A percentile compares a stretch with the other conserved stretches of the same genome.
Conservation (phyloP, 2,888 invertebrate genomes). For the Rotaria macrura region DNA sequence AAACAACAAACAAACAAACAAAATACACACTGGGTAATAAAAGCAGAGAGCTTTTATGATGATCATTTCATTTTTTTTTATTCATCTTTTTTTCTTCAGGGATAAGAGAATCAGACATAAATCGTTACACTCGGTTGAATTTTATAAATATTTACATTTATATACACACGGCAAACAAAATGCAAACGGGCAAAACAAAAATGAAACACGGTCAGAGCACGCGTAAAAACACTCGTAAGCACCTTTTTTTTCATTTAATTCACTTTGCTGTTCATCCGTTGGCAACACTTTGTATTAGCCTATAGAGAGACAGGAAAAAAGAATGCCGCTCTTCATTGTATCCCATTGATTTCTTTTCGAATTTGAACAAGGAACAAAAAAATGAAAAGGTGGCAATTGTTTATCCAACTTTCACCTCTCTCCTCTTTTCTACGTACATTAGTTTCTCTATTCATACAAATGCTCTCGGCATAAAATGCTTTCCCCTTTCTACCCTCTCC, state of each 20-base stretch:
- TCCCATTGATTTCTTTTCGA: background rate
- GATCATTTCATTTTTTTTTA: background rate
- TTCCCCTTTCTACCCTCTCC: background rate
- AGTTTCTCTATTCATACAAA: background rate
- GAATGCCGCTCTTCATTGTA: conserved; percentile 3
- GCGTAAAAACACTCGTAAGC: background rate
- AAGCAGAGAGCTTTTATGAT: background rate
- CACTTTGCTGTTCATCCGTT: conserved; percentile 11
- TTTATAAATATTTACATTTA: background rate
- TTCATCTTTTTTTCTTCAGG: background rate
- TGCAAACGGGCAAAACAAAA: conserved; percentile 12
- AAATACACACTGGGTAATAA: background rate
- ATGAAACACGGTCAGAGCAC: conserved; percentile 3
- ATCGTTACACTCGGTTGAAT: background rate
- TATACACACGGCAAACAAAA: conserved; percentile 11
- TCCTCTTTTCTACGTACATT: background rate
- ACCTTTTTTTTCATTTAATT: background rate
- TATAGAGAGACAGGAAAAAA: background rate
- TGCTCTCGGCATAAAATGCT: background rate
- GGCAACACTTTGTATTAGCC: background rate
- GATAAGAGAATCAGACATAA: background rate
- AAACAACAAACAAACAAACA: background rate
- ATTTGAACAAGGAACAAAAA: background rate
- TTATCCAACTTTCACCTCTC: background rate
- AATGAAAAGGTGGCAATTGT: background rate